Conservation (phyloP, 2,113 vertebrate species). For the Canis aureus region DNA sequence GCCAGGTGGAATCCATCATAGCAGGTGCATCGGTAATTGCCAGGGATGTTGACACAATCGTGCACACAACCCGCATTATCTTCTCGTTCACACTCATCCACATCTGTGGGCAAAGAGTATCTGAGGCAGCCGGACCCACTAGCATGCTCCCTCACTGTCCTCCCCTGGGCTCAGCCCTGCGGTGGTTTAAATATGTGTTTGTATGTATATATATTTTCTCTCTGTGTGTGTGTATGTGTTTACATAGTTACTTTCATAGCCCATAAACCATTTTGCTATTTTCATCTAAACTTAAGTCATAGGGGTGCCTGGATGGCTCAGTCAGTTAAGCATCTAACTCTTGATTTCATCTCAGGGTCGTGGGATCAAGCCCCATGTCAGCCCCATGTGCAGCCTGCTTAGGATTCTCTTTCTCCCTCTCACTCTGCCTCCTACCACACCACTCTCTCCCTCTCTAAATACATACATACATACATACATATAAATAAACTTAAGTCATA, state of each 20-base stretch:
- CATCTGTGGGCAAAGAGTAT: constrained; percentile 88
- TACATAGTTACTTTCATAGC: background rate
- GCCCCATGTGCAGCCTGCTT: background rate
- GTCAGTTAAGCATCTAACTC: background rate
- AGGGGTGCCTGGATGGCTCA: background rate
- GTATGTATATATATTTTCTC: background rate
- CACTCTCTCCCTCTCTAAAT: background rate
- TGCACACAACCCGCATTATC: constrained; percentile 98
- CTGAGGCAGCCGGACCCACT: background rate
- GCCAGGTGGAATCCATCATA: constrained; percentile 98
- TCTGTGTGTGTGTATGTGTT: background rate
- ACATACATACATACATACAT: background rate
- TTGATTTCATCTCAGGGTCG: background rate
- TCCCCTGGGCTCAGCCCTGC: background rate
- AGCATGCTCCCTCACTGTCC: background rate
- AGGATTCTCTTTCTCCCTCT: background rate
- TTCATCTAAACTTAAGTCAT: constrained; percentile 39
- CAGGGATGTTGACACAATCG: constrained; percentile 98
- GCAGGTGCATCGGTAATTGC: constrained; percentile 98
- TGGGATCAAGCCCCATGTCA: background rate
- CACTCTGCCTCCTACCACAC: background rate
- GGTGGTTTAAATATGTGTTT: background rate
- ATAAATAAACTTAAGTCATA: constrained; percentile 12
- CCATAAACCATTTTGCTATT: constrained; percentile 24
- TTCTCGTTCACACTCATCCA: constrained; percentile 96